phyloP scores from a whole-genome alignment of 2,888 invertebrate species.

The Hydrotaea diabolus region DNA sequence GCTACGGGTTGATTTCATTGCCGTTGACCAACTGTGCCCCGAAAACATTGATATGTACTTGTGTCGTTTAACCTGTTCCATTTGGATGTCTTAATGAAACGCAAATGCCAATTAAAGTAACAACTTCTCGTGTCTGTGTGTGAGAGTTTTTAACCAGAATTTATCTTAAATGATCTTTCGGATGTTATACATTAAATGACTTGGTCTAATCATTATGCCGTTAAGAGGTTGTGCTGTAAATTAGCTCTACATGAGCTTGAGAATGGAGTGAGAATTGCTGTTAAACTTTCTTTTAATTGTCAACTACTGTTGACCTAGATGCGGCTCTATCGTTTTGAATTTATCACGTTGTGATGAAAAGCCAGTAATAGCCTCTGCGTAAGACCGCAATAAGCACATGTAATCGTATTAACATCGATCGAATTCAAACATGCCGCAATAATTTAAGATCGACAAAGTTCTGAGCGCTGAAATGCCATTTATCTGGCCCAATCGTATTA shows the following conservation, averaged over 20 bases:
- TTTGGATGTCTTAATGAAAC: conserved; percentile 15
- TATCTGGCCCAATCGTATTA: no score
- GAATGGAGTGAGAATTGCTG: no score
- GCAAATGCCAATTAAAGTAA: conserved; percentile 56
- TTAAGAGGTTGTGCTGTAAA: conserved; percentile 48
- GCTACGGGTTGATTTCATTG: conserved; percentile 1
- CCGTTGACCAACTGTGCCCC: conserved; percentile 46
- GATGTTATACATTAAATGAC: conserved; percentile 64
- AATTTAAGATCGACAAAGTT: not conserved
- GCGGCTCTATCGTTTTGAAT: conserved; percentile 16
- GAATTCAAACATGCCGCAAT: not conserved
- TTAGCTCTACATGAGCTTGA: conserved; percentile 11
- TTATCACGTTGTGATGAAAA: conserved; percentile 6
- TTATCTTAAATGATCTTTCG: conserved; percentile 63
- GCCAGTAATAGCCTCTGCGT: not conserved
- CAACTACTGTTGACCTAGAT: conserved; percentile 59
- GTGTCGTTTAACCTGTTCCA: conserved; percentile 56
- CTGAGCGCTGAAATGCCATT: not conserved
- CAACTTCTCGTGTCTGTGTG: conserved; percentile 42
- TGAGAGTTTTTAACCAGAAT: conserved; percentile 30
- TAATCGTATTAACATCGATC: not conserved
- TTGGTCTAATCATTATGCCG: conserved; percentile 52
- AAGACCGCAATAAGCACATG: not conserved
- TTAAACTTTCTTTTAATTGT: conserved; percentile 62
- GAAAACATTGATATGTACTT: conserved; percentile 16